Percentiles rank a stretch among this genome's conserved stretches.
Evolutionary conservation across 2,888 invertebrate genomes (phyloP).

Genomic region (Gordius sp.): DNA sequence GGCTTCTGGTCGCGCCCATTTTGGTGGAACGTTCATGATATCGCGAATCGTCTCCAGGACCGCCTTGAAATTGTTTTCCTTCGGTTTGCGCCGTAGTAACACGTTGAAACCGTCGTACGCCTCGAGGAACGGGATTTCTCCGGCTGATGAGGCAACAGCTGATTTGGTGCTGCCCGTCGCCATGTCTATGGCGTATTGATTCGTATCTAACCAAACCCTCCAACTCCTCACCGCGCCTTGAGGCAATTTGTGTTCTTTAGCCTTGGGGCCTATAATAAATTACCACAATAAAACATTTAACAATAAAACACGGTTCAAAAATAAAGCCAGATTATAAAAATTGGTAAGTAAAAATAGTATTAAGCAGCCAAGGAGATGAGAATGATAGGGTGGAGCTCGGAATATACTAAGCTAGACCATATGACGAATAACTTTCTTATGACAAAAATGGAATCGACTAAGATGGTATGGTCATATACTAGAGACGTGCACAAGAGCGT

Average conservation of each 20-base stretch:
- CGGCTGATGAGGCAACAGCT: too few species aligned
- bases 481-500: too few species aligned
- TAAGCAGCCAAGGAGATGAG: too few species aligned
- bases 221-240: constrained; percentile 68
- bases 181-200: constrained; percentile 80
- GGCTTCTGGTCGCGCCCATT: not conserved
- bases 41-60: constrained; percentile 91
- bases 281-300: not conserved
- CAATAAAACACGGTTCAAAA: not conserved
- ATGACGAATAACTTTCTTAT: too few species aligned
- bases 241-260: constrained; percentile 37
- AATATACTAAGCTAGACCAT: too few species aligned
- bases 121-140: too few species aligned
- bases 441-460: too few species aligned
- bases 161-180: constrained; percentile 37
- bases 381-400: too few species aligned
- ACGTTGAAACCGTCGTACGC: constrained; percentile 58
- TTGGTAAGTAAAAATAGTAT: too few species aligned
- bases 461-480: too few species aligned
- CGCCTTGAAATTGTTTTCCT: constrained; percentile 98
- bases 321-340: too few species aligned
- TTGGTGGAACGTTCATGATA: constrained; percentile 88
- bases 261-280: constrained; percentile 45
- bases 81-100: constrained; percentile 86
- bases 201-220: constrained; percentile 73